Evolutionary conservation across 2,113 vertebrate species (phyloP), one percentile per base, ranked within the genome.

Genomic region (Kryptolebias marmoratus): DNA sequence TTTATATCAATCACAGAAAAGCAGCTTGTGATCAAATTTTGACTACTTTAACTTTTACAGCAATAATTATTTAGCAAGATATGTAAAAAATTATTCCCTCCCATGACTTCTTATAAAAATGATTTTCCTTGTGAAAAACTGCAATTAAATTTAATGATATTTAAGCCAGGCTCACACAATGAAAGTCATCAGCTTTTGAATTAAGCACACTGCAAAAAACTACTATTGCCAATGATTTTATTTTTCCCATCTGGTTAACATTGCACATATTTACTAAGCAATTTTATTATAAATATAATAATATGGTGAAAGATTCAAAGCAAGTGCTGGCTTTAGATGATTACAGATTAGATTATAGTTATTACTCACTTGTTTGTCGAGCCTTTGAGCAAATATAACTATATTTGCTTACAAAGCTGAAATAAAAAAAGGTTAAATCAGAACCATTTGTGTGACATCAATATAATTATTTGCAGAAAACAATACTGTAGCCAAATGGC

Each of bases 11-110:
- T 64, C 56, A 71, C 60, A 36, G 47, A 56, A 48, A 69, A 66
- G 44, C 53, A 32, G 57, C 30, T 44, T 71, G 57, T 75, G 50
- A 86, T 80, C 61, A 77, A 44, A 75, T 55, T 80, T 69, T 73
- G 42, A 61, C 0, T 44, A 4, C 49, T 70, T 80, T 32, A n/a
- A 58, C 49, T 22, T 71, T 79, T 13, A 75, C 50, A 63, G 39
- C 27, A 45, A 32, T 48, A 68, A 42, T 32, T 44, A 18, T 68
- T 77, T 49, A 59, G 18, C 10, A 62, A 28, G 42, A 63, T 79
- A 73, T 73, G n/a, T 45, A 22, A 32, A 71, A 77, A 79, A 64
- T 22, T 28, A 72, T 42, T 22, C 2, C 36, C 22, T 55, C 1
- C 22, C 36, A 52, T 8, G 10, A 8, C 22, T 31, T 28, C 28